Evolutionary conservation across 1,140 invertebrate genomes (phyloP), one percentile per base, ranked within the genome.

Genomic region (Pantala flavescens): DNA sequence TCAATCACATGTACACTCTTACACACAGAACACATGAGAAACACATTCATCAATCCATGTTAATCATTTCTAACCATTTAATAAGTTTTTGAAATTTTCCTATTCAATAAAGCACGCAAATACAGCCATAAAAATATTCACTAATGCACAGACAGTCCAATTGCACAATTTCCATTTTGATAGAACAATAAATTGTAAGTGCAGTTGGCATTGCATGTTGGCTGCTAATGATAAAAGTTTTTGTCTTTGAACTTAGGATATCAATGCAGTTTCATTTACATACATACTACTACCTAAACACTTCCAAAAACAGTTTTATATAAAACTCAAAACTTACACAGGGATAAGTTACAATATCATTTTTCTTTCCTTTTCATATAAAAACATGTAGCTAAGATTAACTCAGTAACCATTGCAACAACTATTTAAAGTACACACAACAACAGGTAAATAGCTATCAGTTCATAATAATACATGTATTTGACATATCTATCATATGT

Each of bases 291-390:
- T 36, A 63, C n/a, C 49, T 63, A 63, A 63, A 21, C 49, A 63
- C 49, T 63, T 63, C 49, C 49, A 63, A 63, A 63, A 63, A 63
- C 28, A 5, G 28, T 63, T 63, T 63, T 63, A 63, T 63, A 63
- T 21, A 63, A 63, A 63, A 63, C 49, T 63, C 49, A 63, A 63
- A 21, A 63, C 49, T 19, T 63, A 63, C 49, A 63, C n/a, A 16
- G 14, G 49, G 49, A 63, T 63, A 63, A 63, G 49, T 63, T 63
- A 63, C 49, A 19, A 36, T 63, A 63, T 21, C 12, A 63, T 63
- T 63, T 63, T 63, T 63, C 49, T 63, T 63, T 63, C 28, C 28
- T 63, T 63, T 63, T 63, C 49, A 63, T 63, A 63, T 63, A 63
- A 63, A 63, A 63, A 63, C 49, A 63, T 16, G 49, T 63, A 63